Evolutionary conservation across 2,888 invertebrate genomes (phyloP).

Genomic region (Parnassius glacialis): DNA sequence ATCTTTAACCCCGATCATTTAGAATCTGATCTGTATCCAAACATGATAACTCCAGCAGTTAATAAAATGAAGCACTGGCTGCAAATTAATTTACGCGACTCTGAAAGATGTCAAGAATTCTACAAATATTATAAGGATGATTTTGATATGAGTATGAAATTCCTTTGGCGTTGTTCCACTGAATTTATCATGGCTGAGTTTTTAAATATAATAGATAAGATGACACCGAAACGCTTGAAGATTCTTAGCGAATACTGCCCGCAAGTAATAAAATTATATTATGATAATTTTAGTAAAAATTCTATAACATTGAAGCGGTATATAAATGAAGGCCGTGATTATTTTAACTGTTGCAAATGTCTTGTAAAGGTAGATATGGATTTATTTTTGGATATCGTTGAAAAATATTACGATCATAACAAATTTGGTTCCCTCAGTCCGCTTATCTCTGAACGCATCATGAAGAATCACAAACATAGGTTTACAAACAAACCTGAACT

Average conservation of each 20-base stretch:
- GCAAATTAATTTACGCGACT: slow-evolving; percentile 41
- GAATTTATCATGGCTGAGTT: slow-evolving; percentile 44
- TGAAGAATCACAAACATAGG: slow-evolving; percentile 45
- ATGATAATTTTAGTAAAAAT: slow-evolving; percentile 41
- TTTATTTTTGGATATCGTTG: slow-evolving; percentile 48
- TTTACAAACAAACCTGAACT: slow-evolving; percentile 49
- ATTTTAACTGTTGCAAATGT: slow-evolving; percentile 43
- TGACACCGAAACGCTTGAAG: slow-evolving; percentile 48
- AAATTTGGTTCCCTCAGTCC: slow-evolving; percentile 36
- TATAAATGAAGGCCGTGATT: slow-evolving; percentile 34
- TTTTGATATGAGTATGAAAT: slow-evolving; percentile 46
- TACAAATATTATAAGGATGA: slow-evolving; percentile 49
- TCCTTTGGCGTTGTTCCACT: slow-evolving; percentile 45
- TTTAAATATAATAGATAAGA: slow-evolving; percentile 40
- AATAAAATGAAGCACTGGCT: slow-evolving; percentile 55
- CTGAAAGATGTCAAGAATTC: slow-evolving; percentile 47
- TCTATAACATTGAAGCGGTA: slow-evolving; percentile 37
- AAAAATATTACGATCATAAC: slow-evolving; percentile 43
- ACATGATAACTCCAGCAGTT: slow-evolving; percentile 54
- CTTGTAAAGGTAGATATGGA: slow-evolving; percentile 46
- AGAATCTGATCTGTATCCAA: slow-evolving; percentile 50
- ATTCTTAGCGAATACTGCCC: slow-evolving; percentile 50
- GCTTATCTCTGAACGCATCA: slow-evolving; percentile 43
- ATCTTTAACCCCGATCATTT: slow-evolving; percentile 55
- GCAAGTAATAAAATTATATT: slow-evolving; percentile 46